phyloP scores from a whole-genome alignment of 2,797 vertebrate species.

The Falco rusticolus region DNA sequence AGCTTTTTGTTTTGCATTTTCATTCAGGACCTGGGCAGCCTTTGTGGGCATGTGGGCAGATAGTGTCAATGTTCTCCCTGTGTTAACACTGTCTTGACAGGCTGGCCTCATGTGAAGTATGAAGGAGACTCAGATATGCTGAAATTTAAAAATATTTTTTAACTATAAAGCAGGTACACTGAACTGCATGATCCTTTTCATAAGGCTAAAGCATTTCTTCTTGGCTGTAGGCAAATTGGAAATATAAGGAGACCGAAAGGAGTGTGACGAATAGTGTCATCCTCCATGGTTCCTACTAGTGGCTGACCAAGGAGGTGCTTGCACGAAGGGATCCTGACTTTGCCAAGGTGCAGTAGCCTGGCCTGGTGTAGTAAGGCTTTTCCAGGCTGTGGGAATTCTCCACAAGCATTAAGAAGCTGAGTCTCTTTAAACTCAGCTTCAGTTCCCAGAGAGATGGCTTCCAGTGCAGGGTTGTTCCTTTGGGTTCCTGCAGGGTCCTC shows the following conservation, averaged over 20 bases:
- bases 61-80: neutral
- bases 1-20: neutral
- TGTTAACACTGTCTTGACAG: neutral
- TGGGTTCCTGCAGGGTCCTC: neutral
- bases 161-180: neutral
- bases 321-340: neutral
- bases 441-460: neutral
- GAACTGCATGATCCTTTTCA: neutral
- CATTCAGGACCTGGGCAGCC: neutral
- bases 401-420: neutral
- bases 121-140: neutral
- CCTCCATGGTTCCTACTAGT: neutral
- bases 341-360: neutral
- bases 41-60: neutral
- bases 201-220: neutral
- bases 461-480: neutral
- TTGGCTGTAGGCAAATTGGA: neutral
- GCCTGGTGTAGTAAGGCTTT: neutral
- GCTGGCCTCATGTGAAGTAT: neutral
- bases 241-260: neutral
- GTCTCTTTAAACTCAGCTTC: neutral
- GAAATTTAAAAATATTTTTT: neutral
- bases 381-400: neutral
- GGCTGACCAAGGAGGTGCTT: neutral
- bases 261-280: neutral